These are phyloP conservation scores for Galeopterus variegatus DNA, from an alignment of 2,113 vertebrate genomes.

Conservation along the genomic window DNA sequence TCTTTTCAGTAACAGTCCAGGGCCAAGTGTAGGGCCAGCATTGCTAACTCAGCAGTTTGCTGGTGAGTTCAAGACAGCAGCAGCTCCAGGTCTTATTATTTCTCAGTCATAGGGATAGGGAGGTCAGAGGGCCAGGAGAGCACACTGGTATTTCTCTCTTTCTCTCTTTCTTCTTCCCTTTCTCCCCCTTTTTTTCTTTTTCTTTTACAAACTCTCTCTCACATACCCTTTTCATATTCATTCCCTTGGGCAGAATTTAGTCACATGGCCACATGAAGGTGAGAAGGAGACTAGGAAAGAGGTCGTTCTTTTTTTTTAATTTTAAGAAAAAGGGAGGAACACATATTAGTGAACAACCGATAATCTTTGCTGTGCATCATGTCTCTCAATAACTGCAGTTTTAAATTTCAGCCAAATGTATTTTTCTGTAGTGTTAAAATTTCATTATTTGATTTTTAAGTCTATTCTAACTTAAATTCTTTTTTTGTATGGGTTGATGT, in stretches of 20 bases:
- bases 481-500: conserved; percentile 7
- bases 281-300: conserved; percentile 13
- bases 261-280: neutral
- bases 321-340: neutral
- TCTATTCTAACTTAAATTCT: neutral
- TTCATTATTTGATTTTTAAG: conserved; percentile 38
- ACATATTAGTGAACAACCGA: neutral
- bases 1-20: neutral
- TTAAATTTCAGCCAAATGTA: neutral
- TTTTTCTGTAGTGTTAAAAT: conserved; percentile 30
- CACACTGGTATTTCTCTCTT: neutral
- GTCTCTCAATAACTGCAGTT: neutral
- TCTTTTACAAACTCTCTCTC: neutral
- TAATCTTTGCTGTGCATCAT: neutral
- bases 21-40: neutral
- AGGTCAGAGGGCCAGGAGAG: neutral
- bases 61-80: neutral
- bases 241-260: neutral
- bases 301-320: neutral
- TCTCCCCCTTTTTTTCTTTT: neutral
- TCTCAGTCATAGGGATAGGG: neutral
- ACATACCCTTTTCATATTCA: conserved; percentile 30
- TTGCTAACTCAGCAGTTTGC: neutral
- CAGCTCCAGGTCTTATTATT: neutral
- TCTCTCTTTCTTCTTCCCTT: neutral